phyloP scores from a whole-genome alignment of 2,888 invertebrate genomes.

The Rotaria sp. region DNA sequence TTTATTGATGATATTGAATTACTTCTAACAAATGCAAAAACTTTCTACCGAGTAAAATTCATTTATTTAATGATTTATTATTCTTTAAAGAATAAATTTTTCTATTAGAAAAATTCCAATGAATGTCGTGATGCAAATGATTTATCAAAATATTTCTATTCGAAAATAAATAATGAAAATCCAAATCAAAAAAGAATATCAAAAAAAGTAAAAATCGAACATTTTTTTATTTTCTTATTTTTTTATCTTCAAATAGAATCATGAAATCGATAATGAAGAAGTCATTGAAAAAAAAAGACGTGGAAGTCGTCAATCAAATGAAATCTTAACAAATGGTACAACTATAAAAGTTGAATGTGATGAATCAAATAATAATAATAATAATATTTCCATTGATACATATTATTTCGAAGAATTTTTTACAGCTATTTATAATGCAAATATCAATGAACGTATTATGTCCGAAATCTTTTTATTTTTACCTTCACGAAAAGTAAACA shows the following conservation, averaged over 20 bases:
- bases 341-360: not conserved
- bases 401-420: constrained; percentile 78
- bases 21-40: constrained; percentile 84
- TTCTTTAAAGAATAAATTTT: too few species aligned
- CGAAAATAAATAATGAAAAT: not conserved
- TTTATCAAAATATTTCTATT: not conserved
- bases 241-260: not conserved
- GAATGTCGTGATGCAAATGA: constrained; percentile 24
- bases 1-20: constrained; percentile 80
- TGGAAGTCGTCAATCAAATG: not conserved
- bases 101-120: constrained; percentile 7
- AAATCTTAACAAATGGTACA: not conserved
- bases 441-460: constrained; percentile 68
- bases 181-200: not conserved
- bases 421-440: constrained; percentile 76
- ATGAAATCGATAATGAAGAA: not conserved
- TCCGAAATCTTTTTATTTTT: constrained; percentile 80
- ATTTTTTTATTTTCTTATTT: not conserved
- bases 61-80: not conserved
- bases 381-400: constrained; percentile 56
- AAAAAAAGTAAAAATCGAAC: not conserved
- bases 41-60: constrained; percentile 67
- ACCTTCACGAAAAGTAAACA: constrained; percentile 71
- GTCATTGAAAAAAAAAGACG: not conserved
- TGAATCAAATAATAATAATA: not conserved